Conservation (phyloP, 2,797 vertebrate genomes). For the Rhynchotus rufescens region DNA sequence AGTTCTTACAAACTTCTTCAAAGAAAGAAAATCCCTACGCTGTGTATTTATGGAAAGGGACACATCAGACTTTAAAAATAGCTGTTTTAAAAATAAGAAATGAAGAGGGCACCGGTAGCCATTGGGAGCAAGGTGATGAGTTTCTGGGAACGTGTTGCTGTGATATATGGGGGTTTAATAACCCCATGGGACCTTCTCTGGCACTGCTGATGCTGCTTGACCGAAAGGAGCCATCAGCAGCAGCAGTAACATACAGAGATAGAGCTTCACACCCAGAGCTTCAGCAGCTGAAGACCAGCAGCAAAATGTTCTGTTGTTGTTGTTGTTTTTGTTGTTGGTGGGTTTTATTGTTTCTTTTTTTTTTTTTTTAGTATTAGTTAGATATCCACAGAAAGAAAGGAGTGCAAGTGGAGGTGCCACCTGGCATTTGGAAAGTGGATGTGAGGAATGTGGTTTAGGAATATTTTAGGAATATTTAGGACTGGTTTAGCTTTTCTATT, state of each 20-base stretch:
- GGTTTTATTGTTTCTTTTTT: background rate
- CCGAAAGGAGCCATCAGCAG: background rate
- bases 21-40: background rate
- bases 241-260: background rate
- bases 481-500: background rate
- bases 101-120: accelerated
- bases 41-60: accelerated
- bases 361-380: too few species aligned
- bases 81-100: background rate
- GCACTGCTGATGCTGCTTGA: accelerated
- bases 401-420: accelerated
- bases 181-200: background rate
- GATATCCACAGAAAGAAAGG: accelerated
- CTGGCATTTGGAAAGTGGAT: background rate
- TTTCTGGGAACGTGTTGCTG: background rate
- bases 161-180: background rate
- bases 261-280: background rate
- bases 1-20: background rate
- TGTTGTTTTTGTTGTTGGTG: background rate
- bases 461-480: background rate
- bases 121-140: accelerated
- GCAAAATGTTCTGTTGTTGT: background rate
- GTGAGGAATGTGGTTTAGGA: background rate
- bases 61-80: background rate
- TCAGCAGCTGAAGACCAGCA: background rate